phyloP scores from a whole-genome alignment of 2,797 vertebrate species.

The Sphenopsis melanotis region DNA sequence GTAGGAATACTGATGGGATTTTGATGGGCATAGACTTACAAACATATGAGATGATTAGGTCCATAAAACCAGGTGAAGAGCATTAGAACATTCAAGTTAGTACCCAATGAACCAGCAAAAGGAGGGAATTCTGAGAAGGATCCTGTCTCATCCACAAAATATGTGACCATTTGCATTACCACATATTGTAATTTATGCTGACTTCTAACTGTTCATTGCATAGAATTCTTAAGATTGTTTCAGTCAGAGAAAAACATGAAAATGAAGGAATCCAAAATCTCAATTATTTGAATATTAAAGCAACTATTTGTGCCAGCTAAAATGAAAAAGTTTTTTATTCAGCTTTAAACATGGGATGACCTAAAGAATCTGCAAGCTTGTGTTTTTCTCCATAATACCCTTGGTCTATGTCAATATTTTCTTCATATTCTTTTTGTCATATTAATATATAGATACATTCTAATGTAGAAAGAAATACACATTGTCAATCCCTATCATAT shows the following conservation, averaged over 20 bases:
- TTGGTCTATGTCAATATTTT: not conserved
- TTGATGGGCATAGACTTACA: not conserved
- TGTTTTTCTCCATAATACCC: not conserved
- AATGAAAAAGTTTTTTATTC: not conserved
- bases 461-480: not conserved
- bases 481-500: not conserved
- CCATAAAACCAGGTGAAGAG: not conserved
- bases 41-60: not conserved
- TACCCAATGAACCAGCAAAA: not conserved
- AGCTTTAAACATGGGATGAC: not conserved
- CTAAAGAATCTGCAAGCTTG: not conserved
- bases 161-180: not conserved
- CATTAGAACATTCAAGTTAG: not conserved
- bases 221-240: not conserved
- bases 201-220: not conserved
- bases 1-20: not conserved
- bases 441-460: not conserved
- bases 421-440: not conserved
- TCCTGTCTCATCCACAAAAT: not conserved
- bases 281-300: not conserved
- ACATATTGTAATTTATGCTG: not conserved
- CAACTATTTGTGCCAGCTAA: not conserved
- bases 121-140: not conserved
- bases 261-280: not conserved
- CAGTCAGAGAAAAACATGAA: not conserved